Evolutionary conservation across 2,797 vertebrate genomes (phyloP), one percentile per base, ranked within the genome.

Genomic region (Hippocampus kuda): DNA sequence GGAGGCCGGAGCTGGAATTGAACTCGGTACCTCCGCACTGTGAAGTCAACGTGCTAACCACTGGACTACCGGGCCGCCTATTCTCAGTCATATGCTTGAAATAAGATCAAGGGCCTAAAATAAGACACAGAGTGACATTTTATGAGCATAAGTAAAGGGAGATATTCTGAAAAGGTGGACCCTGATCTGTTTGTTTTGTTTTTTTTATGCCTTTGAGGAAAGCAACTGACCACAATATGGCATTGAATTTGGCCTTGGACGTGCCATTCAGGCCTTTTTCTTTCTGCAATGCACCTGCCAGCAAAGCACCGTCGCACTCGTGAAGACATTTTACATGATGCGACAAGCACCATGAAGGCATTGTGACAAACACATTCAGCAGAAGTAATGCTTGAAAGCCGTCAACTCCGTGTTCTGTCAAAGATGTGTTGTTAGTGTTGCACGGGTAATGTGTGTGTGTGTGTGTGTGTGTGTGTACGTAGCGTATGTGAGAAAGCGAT

Each of bases 381-480:
- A 56, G 30, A 64, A 48, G 67, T 26, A 57, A 67, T 61, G 26
- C 61, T 66, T 59, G n/a, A 70, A 72, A 68, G 8, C 57, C 65
- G 4, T 16, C 5, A 1, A 30, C 24, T n/a, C 46, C 62, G 18
- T 53, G 27, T 53, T 20, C 62, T 34, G 54, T 68, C 27, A 65
- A 24, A 71, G 38, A 60, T 4, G 56, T 64, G 27, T 34, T n/a
- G 66, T 54, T 18, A 24, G 27, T 64, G 64, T 65, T 49, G 42
- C 44, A 27, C 24, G 30, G n/a, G 27, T 49, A 46, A 30, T 27
- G 13, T 22, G 46, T 0, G 2, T 10, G 27, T 63, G 1, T 26
- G n/a, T 27, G 26, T 13, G 34, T 57, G 41, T 0, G 1, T 13
- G 22, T 18, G 16, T 16, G 41, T 8, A 15, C 8, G 26, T 54